Evolutionary conservation across 23 tunicate species (phyloP).

Genomic region (Styela clava): DNA sequence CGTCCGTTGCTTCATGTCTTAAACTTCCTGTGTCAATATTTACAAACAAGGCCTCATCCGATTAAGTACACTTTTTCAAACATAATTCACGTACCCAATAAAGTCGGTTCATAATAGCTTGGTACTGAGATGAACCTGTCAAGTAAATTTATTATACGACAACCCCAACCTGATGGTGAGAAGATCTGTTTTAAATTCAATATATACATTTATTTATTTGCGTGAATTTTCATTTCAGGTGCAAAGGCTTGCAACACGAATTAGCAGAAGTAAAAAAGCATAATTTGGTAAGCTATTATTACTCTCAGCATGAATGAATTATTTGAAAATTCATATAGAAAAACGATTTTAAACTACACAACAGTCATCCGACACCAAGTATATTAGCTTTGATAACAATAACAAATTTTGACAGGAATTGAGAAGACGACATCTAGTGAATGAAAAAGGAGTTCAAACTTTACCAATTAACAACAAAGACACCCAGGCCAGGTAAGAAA

Average conservation of each 20-base stretch:
- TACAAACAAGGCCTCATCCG: not conserved
- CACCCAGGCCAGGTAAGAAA: slow-evolving; percentile 24
- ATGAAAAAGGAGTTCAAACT: slow-evolving; percentile 57
- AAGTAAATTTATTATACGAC: too few species aligned
- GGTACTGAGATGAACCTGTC: too few species aligned
- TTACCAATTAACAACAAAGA: slow-evolving; percentile 42
- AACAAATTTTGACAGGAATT: slow-evolving; percentile 32
- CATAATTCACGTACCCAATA: not conserved
- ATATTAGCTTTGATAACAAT: too few species aligned
- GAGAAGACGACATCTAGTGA: slow-evolving; percentile 34
- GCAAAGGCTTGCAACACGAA: slow-evolving; percentile 16
- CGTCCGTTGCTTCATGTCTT: too few species aligned
- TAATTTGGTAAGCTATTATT: slow-evolving; percentile 32
- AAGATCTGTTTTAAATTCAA: not conserved
- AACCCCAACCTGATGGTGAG: too few species aligned
- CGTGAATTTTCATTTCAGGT: too few species aligned
- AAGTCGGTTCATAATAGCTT: too few species aligned
- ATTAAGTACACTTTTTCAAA: not conserved
- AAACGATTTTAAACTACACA: too few species aligned
- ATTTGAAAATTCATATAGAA: too few species aligned
- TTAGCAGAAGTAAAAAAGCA: slow-evolving; percentile 34
- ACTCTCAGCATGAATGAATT: too few species aligned
- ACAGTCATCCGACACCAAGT: too few species aligned
- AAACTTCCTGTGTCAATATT: not conserved
- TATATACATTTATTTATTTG: not conserved